Conservation (phyloP, 2,113 vertebrate genomes). For the Gallinago media region DNA sequence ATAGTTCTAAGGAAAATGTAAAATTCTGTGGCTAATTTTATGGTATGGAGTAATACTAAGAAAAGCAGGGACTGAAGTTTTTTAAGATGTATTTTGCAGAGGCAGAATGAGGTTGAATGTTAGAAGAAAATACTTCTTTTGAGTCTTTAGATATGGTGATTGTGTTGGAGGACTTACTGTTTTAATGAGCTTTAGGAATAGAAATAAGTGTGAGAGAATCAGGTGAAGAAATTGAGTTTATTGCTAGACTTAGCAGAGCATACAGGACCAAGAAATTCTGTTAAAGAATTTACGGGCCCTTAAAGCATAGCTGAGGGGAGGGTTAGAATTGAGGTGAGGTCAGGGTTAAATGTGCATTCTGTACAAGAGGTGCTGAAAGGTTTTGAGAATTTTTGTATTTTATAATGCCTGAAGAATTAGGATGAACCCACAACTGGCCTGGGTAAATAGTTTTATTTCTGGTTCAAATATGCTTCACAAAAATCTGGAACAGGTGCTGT, state of each 20-base stretch:
- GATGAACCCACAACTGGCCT: background rate
- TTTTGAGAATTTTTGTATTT: background rate
- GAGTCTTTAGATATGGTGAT: background rate
- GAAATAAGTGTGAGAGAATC: background rate
- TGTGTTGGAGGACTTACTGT: background rate
- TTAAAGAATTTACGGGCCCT: background rate
- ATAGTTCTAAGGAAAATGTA: background rate
- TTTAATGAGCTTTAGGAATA: background rate
- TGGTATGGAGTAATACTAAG: background rate
- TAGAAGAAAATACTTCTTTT: background rate
- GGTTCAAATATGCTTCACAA: background rate
- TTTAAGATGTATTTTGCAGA: background rate
- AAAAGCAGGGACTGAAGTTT: background rate
- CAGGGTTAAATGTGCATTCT: background rate
- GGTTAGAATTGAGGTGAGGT: background rate
- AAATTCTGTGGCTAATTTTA: background rate
- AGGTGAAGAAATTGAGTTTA: background rate
- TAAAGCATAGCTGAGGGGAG: background rate
- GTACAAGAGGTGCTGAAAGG: background rate
- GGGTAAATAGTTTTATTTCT: background rate
- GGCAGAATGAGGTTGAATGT: background rate
- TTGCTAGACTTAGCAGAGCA: background rate
- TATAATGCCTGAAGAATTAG: background rate
- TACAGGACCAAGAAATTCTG: background rate
- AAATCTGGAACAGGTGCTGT: background rate